A percentile compares a stretch with the other conserved stretches of the same genome.
Evolutionary conservation across 2,888 invertebrate species (phyloP).

Genomic region (Ophion ventricosus): DNA sequence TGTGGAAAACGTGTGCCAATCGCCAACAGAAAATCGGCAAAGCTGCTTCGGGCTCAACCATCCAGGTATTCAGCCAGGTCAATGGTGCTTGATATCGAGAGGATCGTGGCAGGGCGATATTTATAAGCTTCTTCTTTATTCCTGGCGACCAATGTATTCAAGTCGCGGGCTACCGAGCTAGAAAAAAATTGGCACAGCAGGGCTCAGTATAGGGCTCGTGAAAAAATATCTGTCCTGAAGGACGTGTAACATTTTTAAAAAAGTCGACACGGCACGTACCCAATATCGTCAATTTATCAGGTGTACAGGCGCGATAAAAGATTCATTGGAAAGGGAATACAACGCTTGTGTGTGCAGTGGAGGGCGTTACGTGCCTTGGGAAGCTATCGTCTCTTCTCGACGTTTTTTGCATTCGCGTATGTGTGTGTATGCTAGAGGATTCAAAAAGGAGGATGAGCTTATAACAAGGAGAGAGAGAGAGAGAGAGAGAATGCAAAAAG

Average conservation of each 20-base stretch:
- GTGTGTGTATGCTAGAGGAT: constrained; percentile 18
- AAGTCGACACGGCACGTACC: background rate
- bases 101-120: too few relatives aligned
- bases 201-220: background rate
- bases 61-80: too few relatives aligned
- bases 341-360: constrained; percentile 11
- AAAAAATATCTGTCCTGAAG: background rate
- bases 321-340: constrained; percentile 57
- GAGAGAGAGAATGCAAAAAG: constrained; percentile 52
- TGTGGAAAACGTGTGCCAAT: too few relatives aligned
- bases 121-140: background rate
- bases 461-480: constrained; percentile 14
- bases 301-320: constrained; percentile 51
- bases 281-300: constrained; percentile 40
- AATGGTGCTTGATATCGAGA: too few relatives aligned
- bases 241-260: background rate
- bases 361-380: constrained; percentile 32
- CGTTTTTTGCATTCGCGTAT: constrained; percentile 3
- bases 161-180: background rate
- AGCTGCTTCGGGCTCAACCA: too few relatives aligned
- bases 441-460: constrained; percentile 13
- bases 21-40: too few relatives aligned
- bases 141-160: background rate
- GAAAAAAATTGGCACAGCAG: background rate
- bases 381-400: constrained; percentile 20